phyloP scores from a whole-genome alignment of 2,113 vertebrate genomes.

The Micromys minutus region DNA sequence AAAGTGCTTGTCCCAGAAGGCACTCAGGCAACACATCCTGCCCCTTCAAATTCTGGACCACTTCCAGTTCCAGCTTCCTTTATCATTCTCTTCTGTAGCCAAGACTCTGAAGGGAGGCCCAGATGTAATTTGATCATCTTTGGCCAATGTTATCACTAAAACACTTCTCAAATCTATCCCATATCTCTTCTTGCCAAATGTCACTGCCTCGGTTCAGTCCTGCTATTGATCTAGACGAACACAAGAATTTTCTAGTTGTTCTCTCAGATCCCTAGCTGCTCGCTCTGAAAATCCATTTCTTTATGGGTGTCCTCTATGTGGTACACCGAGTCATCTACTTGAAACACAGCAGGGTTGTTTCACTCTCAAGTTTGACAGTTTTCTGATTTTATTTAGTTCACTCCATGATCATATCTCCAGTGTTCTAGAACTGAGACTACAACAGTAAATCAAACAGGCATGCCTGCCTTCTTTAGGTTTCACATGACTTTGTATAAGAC shows the following conservation, averaged over 20 bases:
- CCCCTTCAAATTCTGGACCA: slow-evolving; percentile 32
- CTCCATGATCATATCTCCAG: background rate
- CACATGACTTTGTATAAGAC: background rate
- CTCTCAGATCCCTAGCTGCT: background rate
- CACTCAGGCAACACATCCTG: slow-evolving; percentile 32
- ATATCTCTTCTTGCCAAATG: slow-evolving; percentile 51
- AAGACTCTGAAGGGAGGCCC: slow-evolving; percentile 59
- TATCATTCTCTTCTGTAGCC: slow-evolving; percentile 51
- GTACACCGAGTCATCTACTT: background rate
- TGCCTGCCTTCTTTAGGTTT: background rate
- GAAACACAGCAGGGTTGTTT: background rate
- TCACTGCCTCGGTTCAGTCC: slow-evolving; percentile 36
- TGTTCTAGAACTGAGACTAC: background rate
- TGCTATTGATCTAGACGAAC: background rate
- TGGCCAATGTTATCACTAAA: slow-evolving; percentile 59
- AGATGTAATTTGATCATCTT: slow-evolving; percentile 64
- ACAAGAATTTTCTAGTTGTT: slow-evolving; percentile 9
- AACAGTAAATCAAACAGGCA: slow-evolving; percentile 8
- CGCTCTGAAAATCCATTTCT: background rate
- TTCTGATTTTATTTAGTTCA: slow-evolving; percentile 1
- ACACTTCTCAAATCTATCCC: slow-evolving; percentile 59
- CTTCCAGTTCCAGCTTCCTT: slow-evolving; percentile 60
- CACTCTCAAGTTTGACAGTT: slow-evolving; percentile 7
- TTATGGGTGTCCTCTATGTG: background rate
- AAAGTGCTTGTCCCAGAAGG: slow-evolving; percentile 62